phyloP scores from a whole-genome alignment of 1,140 invertebrate species.

The Lasioglossum baleicum region DNA sequence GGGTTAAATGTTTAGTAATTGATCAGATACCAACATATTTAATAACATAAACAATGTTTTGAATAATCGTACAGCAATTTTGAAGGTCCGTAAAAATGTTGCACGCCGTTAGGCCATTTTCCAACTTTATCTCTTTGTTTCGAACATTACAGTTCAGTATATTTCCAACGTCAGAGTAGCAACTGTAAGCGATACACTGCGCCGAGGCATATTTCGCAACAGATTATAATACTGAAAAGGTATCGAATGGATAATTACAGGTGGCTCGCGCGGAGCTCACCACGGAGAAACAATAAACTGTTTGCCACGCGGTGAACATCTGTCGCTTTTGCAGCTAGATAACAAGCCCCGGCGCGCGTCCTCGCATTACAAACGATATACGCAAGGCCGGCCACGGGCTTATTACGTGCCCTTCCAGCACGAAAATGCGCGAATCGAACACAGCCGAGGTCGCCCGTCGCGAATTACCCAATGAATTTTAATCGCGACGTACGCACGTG shows the following conservation, averaged over 20 bases:
- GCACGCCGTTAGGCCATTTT: too few species aligned
- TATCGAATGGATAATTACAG: neutral
- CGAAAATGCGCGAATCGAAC: constrained; percentile 12
- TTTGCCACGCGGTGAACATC: neutral
- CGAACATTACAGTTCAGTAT: neutral
- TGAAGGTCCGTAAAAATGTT: too few species aligned
- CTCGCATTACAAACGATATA: constrained; percentile 5
- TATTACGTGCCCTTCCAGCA: neutral
- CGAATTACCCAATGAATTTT: constrained; percentile 6
- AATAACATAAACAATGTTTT: too few species aligned
- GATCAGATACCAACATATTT: too few species aligned
- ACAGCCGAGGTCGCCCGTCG: too few species aligned
- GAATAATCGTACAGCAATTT: too few species aligned
- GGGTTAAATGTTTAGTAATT: too few species aligned
- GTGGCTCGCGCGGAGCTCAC: neutral
- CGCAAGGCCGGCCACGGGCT: neutral
- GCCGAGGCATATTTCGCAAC: neutral
- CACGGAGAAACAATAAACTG: constrained; percentile 3
- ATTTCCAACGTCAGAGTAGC: neutral
- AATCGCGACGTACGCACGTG: neutral
- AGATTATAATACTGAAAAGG: neutral
- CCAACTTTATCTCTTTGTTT: too few species aligned
- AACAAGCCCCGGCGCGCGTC: neutral
- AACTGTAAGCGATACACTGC: neutral
- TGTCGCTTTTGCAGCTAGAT: constrained; percentile 1